Base-by-base conservation (phyloP, 2,888 invertebrate species). In the Hanleya hanleyi region DNA sequence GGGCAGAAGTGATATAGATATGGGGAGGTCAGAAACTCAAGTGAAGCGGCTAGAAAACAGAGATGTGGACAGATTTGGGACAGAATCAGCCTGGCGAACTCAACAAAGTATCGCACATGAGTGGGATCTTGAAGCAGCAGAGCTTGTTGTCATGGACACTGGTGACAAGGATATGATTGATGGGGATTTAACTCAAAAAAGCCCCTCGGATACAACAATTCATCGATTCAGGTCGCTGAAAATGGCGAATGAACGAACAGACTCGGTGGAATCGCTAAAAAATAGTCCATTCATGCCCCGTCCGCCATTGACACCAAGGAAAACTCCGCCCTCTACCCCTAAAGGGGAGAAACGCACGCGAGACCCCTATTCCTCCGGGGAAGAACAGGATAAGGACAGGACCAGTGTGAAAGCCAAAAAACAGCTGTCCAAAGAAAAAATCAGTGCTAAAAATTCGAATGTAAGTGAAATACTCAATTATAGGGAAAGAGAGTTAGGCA, bases 221-320 rank as follows among this genome's bases (percentile, higher is more conserved):
- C 79, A 83, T 66, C 76, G 81, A 26, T 81, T 83, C 36, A 75
- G 83, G 61, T 81, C 83, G 47, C 73, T 85, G 50, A 82, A 82
- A 71, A 81, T 85, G 81, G 80, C 79, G n/a, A 77, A 81, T 50
- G 83, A 83, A 49, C 74, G 81, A 37, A 71, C 77, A 26, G 77
- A 79, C 35, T 82, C 82, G 36, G 75, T 82, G 32, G 85, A 84
- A 69, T 82, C 83, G n/a, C 62, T 84, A 49, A 83, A 79, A 73
- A 83, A 84, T 70, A 81, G 79, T 51, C 79, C 80, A 4, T 86
- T 86, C 82, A 65, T 80, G 9, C 87, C 86, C 7, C 86, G 85
- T 75, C 87, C 87, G 1, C 87, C 87, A 26, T 71, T 80, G 6
- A 85, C 76, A 1, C 81, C 81, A 3, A 82, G 6, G 82, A 84